Conservation (phyloP, 2,113 vertebrate species). For the Campylomormyrus tamandua region DNA sequence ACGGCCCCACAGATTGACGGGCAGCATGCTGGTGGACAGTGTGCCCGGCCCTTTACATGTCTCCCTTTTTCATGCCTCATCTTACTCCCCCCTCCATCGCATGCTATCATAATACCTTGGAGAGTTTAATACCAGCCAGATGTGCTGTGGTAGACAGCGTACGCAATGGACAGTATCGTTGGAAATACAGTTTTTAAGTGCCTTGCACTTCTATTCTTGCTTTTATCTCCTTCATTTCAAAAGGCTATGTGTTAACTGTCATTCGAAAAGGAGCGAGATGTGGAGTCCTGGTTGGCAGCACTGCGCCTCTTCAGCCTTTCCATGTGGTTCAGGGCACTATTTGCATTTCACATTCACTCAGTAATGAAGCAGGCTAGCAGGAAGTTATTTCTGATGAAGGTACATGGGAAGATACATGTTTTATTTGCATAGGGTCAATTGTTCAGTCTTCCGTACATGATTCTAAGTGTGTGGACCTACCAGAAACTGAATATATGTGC, state of each 20-base stretch:
- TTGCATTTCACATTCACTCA: background rate
- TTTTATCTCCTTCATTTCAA: background rate
- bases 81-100: background rate
- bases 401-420: background rate
- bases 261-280: background rate
- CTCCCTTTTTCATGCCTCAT: background rate
- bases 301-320: background rate
- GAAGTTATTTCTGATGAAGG: background rate
- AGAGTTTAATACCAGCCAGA: background rate
- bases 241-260: background rate
- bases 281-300: background rate
- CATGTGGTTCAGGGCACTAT: background rate
- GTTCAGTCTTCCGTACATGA: background rate
- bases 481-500: background rate
- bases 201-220: background rate
- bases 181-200: background rate
- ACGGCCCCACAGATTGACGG: background rate
- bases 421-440: background rate
- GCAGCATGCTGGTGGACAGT: background rate
- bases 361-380: background rate
- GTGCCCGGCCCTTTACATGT: background rate
- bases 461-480: background rate
- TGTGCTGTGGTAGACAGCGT: background rate
- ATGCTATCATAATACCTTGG: background rate
- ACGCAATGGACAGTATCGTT: background rate